A percentile compares a stretch with the other conserved stretches of the same genome.
phyloP scores from a whole-genome alignment of 2,888 invertebrate genomes.

The Tillus elongatus region DNA sequence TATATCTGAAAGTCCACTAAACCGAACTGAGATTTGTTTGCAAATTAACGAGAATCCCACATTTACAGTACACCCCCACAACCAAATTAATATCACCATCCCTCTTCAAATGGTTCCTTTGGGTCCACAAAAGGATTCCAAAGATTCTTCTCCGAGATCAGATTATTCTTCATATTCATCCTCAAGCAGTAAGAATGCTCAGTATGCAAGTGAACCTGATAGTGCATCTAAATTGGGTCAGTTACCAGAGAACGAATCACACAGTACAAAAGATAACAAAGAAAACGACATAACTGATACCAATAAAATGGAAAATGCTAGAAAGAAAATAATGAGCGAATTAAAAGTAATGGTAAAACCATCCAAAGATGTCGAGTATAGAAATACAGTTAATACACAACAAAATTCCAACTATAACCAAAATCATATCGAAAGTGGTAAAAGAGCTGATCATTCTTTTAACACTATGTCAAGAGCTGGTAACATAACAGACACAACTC shows the following conservation, averaged over 20 bases:
- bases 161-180: constrained; percentile 31
- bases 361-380: too few species aligned
- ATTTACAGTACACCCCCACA: constrained; percentile 24
- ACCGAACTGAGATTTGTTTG: constrained; percentile 23
- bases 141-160: constrained; percentile 29
- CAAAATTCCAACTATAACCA: not conserved
- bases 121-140: constrained; percentile 27
- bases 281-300: not conserved
- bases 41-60: constrained; percentile 21
- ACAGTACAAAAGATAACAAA: not conserved
- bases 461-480: too few species aligned
- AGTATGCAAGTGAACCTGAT: constrained; percentile 14
- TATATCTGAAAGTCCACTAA: constrained; percentile 12
- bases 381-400: not conserved
- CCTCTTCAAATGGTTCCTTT: constrained; percentile 18
- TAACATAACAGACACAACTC: too few species aligned
- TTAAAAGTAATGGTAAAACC: not conserved
- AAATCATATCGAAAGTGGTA: not conserved
- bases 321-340: not conserved
- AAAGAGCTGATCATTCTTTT: not conserved
- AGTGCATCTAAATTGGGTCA: too few species aligned
- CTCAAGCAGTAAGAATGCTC: constrained; percentile 19
- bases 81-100: constrained; percentile 29
- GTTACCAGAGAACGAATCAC: too few species aligned
- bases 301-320: not conserved